These are phyloP conservation scores for Eleginops maclovinus DNA, from an alignment of 2,113 vertebrate genomes.

Conservation along the genomic window DNA sequence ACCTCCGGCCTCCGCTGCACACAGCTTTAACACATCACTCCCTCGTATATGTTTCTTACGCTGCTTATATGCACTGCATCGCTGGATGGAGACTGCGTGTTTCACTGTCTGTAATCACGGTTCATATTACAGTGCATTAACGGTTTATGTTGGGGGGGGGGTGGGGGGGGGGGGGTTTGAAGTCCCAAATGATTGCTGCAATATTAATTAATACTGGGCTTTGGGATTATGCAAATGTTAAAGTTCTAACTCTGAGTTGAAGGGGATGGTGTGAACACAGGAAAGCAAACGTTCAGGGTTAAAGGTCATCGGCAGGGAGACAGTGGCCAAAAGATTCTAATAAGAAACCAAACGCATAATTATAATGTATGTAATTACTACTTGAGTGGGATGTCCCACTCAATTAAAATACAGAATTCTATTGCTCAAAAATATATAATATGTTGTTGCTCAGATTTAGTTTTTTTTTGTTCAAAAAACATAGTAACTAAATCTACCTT, in stretches of 20 bases:
- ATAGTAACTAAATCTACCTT: no score
- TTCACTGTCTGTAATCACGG: no score
- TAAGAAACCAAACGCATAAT: background rate
- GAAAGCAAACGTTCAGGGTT: background rate
- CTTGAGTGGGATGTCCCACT: no score
- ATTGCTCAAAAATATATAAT: background rate
- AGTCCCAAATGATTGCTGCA: slow-evolving; percentile 48
- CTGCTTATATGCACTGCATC: slow-evolving; percentile 5
- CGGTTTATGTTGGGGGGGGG: no score
- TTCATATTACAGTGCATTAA: no score
- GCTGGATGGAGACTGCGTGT: background rate
- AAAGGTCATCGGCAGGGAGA: background rate
- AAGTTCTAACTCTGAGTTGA: background rate
- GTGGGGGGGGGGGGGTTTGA: no score
- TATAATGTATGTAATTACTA: background rate
- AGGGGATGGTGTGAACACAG: background rate
- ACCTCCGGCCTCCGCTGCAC: background rate
- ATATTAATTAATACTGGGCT: slow-evolving; percentile 1
- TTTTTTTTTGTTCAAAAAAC: no score
- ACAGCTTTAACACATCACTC: background rate
- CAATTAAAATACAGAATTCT: background rate
- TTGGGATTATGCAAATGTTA: background rate
- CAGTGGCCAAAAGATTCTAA: background rate
- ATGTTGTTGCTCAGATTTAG: no score
- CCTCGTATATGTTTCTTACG: background rate